These are phyloP conservation scores for Gymnothorax javanicus DNA, from an alignment of 2,797 vertebrate genomes.

Conservation along the genomic window DNA sequence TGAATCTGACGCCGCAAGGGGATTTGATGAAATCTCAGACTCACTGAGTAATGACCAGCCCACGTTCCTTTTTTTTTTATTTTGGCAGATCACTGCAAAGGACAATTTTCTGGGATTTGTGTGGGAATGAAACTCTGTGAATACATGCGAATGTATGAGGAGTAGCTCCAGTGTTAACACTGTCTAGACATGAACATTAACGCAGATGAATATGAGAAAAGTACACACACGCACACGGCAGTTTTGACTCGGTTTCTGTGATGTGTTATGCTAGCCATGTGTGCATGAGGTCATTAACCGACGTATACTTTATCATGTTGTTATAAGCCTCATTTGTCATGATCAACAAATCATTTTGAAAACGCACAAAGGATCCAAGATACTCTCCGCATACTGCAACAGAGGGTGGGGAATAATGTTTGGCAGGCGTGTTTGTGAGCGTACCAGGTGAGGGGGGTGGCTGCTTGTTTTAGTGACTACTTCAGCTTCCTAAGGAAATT, in stretches of 20 bases:
- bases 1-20: too few species aligned
- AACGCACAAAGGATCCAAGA: slow-evolving; percentile 31
- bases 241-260: slow-evolving; percentile 46
- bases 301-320: slow-evolving; percentile 47
- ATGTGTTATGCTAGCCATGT: slow-evolving; percentile 58
- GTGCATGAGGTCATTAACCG: slow-evolving; percentile 65
- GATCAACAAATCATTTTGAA: slow-evolving; percentile 5
- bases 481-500: neutral
- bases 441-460: slow-evolving; percentile 1
- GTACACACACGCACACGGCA: slow-evolving; percentile 25
- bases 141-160: neutral
- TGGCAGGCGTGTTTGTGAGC: slow-evolving; percentile 10
- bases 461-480: neutral
- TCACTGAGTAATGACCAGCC: neutral
- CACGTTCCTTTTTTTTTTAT: neutral
- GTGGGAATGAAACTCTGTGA: slow-evolving; percentile 5
- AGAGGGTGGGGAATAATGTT: slow-evolving; percentile 26
- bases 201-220: slow-evolving; percentile 32
- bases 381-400: neutral
- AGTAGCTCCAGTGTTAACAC: neutral
- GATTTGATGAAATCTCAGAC: neutral
- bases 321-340: slow-evolving; percentile 43
- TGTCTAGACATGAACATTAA: slow-evolving; percentile 9
- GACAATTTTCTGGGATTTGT: neutral
- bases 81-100: neutral